Evolutionary conservation across 2,113 vertebrate genomes (phyloP), one percentile per base, ranked within the genome.

Genomic region (Nestor notabilis): DNA sequence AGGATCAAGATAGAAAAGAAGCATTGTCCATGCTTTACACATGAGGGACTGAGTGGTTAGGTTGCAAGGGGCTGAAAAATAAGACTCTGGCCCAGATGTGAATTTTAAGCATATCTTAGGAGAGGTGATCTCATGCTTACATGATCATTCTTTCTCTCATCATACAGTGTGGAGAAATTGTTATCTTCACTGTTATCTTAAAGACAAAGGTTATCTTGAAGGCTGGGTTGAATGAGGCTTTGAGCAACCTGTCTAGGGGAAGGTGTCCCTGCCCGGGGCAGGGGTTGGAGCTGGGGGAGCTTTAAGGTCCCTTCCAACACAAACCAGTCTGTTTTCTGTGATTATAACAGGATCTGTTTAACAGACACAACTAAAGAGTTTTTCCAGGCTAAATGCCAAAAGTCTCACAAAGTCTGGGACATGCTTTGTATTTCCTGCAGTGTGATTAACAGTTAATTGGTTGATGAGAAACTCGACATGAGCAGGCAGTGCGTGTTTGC

Each of bases 221-320:
- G 50, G 50, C 33, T 0, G 9, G 21, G 33, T n/a, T 58, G 56
- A 20, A 10, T 58, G 56, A 58, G 20, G 53, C 18, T 56, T 56
- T 31, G 55, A 56, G 55, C 55, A n/a, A 1, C 1, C 31, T n/a
- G 55, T n/a, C 55, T 2, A n/a, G 2, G 1, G 19, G 55, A 56
- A n/a, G 55, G 19, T 5, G 55, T 1, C 55, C 20, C 39, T 39
- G 39, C 39, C 39, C 39, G 39, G 8, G 39, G 39, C 39, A 58
- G 20, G 56, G 20, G 56, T 16, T 35, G 56, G 21, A 15, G 2
- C 56, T 58, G 56, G 33, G 35, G 0, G 56, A 35, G 33, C 56
- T 58, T 15, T 35, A 24, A 58, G 13, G 9, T 58, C 33, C 56
- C 20, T 58, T 58, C 56, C 33, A 58, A 35, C 2, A 9, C 33